These are phyloP conservation scores for Acinonyx jubatus DNA, from an alignment of 2,113 vertebrate genomes.

Conservation along the genomic window DNA sequence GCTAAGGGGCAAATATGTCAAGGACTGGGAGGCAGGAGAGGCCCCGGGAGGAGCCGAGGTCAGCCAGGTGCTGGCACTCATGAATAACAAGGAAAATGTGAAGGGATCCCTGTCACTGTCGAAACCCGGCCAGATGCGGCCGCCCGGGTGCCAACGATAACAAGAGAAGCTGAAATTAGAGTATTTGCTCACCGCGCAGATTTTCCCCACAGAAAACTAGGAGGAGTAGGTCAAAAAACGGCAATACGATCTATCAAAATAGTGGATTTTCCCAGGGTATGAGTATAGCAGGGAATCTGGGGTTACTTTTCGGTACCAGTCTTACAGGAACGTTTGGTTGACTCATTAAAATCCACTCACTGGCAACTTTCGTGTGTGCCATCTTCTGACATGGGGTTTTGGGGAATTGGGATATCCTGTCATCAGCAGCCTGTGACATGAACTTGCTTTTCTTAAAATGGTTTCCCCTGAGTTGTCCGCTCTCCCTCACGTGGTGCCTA, in stretches of 20 bases:
- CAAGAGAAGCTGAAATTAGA: slow-evolving; percentile 36
- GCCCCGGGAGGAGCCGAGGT: not conserved
- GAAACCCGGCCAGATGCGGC: not conserved
- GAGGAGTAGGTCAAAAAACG: not conserved
- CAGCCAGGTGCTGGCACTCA: not conserved
- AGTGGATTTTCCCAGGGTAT: slow-evolving; percentile 61
- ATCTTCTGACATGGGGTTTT: not conserved
- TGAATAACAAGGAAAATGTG: slow-evolving; percentile 53
- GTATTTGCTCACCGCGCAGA: slow-evolving; percentile 50
- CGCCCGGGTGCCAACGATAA: slow-evolving; percentile 63
- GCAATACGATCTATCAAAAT: slow-evolving; percentile 41
- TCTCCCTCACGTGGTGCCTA: not conserved
- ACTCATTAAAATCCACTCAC: slow-evolving; percentile 42
- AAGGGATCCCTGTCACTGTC: not conserved
- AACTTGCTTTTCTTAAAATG: not conserved
- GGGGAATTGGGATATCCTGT: not conserved
- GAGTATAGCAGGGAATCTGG: slow-evolving; percentile 7
- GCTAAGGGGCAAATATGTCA: not conserved
- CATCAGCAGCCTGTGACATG: not conserved
- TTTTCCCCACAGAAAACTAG: slow-evolving; percentile 54
- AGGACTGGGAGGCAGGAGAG: not conserved
- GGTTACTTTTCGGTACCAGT: slow-evolving; percentile 50
- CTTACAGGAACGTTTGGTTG: slow-evolving; percentile 68
- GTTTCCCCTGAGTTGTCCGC: not conserved
- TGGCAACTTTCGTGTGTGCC: not conserved